phyloP scores from a whole-genome alignment of 2,888 invertebrate genomes.

The Labia minor region DNA sequence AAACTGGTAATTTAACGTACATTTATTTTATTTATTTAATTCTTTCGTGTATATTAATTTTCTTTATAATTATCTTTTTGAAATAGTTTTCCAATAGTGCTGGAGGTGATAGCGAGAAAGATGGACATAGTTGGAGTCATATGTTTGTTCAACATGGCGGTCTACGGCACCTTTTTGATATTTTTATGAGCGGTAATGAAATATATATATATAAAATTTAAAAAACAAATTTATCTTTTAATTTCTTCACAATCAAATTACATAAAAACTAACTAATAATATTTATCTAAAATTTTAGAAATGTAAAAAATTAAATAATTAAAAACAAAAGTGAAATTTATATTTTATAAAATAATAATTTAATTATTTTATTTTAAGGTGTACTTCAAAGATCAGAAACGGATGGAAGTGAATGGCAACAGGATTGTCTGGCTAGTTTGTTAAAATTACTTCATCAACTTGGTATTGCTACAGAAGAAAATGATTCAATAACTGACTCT shows the following conservation, averaged over 20 bases:
- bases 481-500: slow-evolving; percentile 23
- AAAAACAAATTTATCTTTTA: slow-evolving; percentile 18
- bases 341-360: too few species aligned
- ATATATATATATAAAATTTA: too few species aligned
- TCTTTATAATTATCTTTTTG: not conserved
- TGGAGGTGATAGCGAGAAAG: slow-evolving; percentile 30
- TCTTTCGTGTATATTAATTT: too few species aligned
- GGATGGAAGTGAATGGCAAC: slow-evolving; percentile 84
- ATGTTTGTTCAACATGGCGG: slow-evolving; percentile 81
- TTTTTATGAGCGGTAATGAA: slow-evolving; percentile 69
- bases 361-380: slow-evolving; percentile 37
- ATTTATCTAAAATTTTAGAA: too few species aligned
- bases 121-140: slow-evolving; percentile 53
- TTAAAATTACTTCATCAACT: slow-evolving; percentile 77
- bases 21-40: too few species aligned
- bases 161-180: slow-evolving; percentile 75
- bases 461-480: slow-evolving; percentile 51
- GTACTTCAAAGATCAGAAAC: slow-evolving; percentile 57
- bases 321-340: too few species aligned
- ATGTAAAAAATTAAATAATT: too few species aligned
- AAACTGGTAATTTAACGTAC: slow-evolving; percentile 21
- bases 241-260: slow-evolving; percentile 2
- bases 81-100: slow-evolving; percentile 4
- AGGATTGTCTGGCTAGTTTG: slow-evolving; percentile 81
- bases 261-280: too few species aligned